Percentiles rank a stretch among this genome's conserved stretches.
These are phyloP conservation scores for Sycophila sp. DNA, from an alignment of 1,140 invertebrate genomes.

Conservation along the genomic window DNA sequence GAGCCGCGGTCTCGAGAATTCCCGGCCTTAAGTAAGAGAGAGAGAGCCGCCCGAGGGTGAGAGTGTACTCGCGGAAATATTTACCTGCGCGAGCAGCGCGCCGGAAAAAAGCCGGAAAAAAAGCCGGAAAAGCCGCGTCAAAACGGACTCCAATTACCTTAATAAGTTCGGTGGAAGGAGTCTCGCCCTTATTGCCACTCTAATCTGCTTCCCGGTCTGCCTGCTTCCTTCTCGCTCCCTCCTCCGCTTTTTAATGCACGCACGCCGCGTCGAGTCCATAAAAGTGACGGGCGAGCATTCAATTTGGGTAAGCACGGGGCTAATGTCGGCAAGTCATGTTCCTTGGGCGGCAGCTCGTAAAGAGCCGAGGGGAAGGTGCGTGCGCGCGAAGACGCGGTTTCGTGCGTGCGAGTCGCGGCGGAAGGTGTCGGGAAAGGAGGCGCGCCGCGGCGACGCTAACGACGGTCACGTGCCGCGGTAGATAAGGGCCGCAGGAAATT, in stretches of 20 bases:
- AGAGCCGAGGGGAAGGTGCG: not conserved
- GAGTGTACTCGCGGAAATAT: not conserved
- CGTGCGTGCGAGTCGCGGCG: not conserved
- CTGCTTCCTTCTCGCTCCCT: not conserved
- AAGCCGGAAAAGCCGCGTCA: conserved; percentile 1
- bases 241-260: no score
- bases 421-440: not conserved
- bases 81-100: conserved; percentile 7
- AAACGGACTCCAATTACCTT: conserved; percentile 31
- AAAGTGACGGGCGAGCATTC: not conserved
- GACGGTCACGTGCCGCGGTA: conserved; percentile 53
- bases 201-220: not conserved
- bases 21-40: not conserved
- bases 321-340: conserved; percentile 19
- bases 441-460: conserved; percentile 39
- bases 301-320: not conserved
- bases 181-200: not conserved
- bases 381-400: not conserved
- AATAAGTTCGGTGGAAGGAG: not conserved
- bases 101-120: not conserved
- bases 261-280: no score
- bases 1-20: conserved; percentile 15
- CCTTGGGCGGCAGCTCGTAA: conserved; percentile 5
- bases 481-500: conserved; percentile 57
- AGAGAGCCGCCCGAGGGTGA: no score